These are phyloP conservation scores for Leontopithecus rosalia DNA, from an alignment of 2,797 vertebrate species.

Conservation along the genomic window DNA sequence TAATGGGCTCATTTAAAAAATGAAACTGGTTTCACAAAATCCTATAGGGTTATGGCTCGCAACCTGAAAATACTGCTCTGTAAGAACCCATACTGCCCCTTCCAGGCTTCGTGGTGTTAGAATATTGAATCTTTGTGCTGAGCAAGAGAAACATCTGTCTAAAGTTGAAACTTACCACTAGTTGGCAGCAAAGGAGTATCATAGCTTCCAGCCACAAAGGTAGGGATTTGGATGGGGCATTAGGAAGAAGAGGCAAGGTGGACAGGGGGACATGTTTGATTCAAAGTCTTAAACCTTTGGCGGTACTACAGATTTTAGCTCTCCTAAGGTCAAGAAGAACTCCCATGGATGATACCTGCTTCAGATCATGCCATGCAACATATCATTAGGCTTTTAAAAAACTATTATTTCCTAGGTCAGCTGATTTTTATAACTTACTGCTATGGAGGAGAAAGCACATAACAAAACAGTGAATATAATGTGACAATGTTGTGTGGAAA, in stretches of 20 bases:
- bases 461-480: neutral
- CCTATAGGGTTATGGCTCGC: neutral
- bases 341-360: neutral
- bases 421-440: neutral
- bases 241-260: neutral
- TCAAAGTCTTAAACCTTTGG: neutral
- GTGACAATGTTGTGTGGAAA: neutral
- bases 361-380: neutral
- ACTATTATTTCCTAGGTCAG: neutral
- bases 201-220: neutral
- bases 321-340: neutral
- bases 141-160: neutral
- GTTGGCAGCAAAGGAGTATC: neutral
- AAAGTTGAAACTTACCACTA: neutral
- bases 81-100: neutral
- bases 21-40: neutral
- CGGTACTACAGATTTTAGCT: neutral
- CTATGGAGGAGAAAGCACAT: neutral
- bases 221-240: neutral
- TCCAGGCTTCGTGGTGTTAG: neutral
- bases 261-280: neutral
- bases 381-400: neutral
- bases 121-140: neutral
- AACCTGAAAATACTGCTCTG: neutral
- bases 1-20: neutral